Conservation (phyloP, 1,140 invertebrate species). For the Philopotamus ludificatus region DNA sequence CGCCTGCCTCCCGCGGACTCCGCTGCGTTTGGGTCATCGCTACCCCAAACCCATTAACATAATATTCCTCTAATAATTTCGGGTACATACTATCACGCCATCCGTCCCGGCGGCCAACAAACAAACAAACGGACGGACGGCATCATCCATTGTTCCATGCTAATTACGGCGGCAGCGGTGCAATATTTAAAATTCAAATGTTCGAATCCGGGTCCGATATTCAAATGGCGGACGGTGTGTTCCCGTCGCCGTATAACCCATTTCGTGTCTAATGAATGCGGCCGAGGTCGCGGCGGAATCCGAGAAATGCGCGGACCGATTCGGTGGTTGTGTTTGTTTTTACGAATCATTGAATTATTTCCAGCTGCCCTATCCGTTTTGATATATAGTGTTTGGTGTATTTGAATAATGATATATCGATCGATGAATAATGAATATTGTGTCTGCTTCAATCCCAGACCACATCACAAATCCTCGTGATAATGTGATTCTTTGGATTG, state of each 20-base stretch:
- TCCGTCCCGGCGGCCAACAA: background rate
- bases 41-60: constrained; percentile 24
- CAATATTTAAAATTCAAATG: background rate
- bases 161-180: background rate
- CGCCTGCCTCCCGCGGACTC: constrained; percentile 30
- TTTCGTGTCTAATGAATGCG: background rate
- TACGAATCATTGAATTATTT: constrained; percentile 37
- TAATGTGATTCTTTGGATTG: too few species aligned
- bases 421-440: constrained; percentile 38
- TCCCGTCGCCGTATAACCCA: too few species aligned
- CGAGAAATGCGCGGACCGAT: background rate
- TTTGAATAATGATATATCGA: constrained; percentile 42
- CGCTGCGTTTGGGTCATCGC: background rate
- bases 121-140: too few species aligned
- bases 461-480: constrained; percentile 9
- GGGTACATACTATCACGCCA: background rate
- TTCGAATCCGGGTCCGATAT: background rate
- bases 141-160: too few species aligned
- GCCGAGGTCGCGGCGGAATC: constrained; percentile 16
- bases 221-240: background rate
- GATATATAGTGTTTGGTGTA: constrained; percentile 34
- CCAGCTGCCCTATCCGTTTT: constrained; percentile 33
- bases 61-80: constrained; percentile 24
- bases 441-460: background rate
- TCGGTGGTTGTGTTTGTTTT: constrained; percentile 23